Evolutionary conservation across 2,888 invertebrate species (phyloP).

Genomic region (Parascotia fuliginaria): DNA sequence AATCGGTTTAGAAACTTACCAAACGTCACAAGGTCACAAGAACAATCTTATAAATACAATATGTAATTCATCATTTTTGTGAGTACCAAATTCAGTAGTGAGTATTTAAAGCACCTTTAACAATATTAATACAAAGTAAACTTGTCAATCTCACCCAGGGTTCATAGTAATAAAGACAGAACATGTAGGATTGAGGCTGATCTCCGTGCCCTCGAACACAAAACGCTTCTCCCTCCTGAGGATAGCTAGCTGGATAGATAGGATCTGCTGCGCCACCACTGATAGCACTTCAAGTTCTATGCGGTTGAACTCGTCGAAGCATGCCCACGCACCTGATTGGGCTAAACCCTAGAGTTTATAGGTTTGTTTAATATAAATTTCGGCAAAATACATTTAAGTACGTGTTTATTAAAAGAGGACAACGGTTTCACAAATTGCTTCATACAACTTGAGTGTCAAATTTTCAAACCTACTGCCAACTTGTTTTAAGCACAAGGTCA

Average conservation of each 20-base stretch:
- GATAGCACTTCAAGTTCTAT: constrained; percentile 97
- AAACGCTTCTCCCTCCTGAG: constrained; percentile 92
- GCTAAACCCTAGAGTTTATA: constrained; percentile 88
- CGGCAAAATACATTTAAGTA: no score
- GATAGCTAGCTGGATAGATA: constrained; percentile 95
- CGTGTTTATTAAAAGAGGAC: no score
- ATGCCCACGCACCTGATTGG: constrained; percentile 97
- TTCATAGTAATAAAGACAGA: constrained; percentile 98
- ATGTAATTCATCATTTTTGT: no score
- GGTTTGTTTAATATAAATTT: neutral
- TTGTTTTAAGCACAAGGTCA: no score
- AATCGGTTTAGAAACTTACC: neutral
- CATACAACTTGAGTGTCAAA: no score
- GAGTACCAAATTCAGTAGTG: no score
- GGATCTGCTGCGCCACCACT: constrained; percentile 97
- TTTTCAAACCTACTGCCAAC: no score
- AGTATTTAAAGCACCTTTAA: no score
- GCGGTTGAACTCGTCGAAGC: constrained; percentile 98
- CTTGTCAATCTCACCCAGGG: constrained; percentile 88
- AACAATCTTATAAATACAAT: no score
- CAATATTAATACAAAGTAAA: neutral
- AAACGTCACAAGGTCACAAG: no score
- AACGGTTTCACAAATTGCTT: no score
- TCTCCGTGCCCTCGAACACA: constrained; percentile 95
- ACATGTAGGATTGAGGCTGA: constrained; percentile 95